Conservation (phyloP, 2,113 vertebrate genomes). For the Gallinago jamesoni region DNA sequence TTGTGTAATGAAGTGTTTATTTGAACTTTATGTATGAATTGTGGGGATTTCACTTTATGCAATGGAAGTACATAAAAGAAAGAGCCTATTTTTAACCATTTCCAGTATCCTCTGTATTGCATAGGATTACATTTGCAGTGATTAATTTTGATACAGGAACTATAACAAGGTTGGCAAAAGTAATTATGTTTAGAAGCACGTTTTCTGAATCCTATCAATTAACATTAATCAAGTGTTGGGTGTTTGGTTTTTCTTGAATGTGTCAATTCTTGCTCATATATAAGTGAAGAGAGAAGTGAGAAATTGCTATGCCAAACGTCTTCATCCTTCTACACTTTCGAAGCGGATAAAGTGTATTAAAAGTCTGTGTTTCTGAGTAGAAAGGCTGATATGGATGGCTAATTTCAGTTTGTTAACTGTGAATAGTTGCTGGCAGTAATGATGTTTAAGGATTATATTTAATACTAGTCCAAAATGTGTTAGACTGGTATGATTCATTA, state of each 20-base stretch:
- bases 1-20: neutral
- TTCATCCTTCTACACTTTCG: neutral
- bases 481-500: neutral
- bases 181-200: neutral
- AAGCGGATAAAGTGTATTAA: neutral
- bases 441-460: neutral
- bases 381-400: neutral
- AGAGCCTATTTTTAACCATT: neutral
- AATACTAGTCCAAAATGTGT: neutral
- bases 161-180: neutral
- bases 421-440: neutral
- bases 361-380: neutral
- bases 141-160: neutral
- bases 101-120: neutral
- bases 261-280: neutral
- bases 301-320: neutral
- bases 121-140: neutral
- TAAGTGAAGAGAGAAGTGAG: neutral
- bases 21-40: neutral
- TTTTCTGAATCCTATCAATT: neutral
- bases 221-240: neutral
- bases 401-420: neutral
- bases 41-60: accelerated
- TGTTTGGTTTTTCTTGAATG: neutral
- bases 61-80: neutral